Evolutionary conservation across 2,113 vertebrate genomes (phyloP).

Genomic region (Neogale vison): DNA sequence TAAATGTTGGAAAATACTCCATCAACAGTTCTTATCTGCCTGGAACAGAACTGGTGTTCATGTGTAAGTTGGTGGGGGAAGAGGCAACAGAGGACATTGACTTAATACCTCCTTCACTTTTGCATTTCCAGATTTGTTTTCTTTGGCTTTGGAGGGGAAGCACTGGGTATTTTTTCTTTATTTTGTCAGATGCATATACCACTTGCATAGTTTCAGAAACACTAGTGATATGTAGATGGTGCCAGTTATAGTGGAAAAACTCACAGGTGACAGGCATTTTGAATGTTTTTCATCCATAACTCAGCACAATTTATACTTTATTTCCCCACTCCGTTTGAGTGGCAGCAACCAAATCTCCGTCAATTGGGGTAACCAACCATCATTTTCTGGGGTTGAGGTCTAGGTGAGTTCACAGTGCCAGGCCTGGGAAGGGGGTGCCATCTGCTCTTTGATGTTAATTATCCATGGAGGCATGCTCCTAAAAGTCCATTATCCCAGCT

Average conservation of each 20-base stretch:
- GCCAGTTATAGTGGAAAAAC: background rate
- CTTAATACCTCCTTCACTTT: background rate
- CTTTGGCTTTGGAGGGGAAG: fast-evolving
- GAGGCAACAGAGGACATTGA: background rate
- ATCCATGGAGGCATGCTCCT: background rate
- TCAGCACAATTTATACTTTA: background rate
- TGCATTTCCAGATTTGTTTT: background rate
- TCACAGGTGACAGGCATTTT: background rate
- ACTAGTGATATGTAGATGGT: background rate
- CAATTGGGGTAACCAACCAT: background rate
- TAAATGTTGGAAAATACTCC: background rate
- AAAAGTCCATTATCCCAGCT: background rate
- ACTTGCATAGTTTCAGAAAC: background rate
- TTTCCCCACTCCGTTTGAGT: background rate
- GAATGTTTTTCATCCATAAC: background rate
- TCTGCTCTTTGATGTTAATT: background rate
- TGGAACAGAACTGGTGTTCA: background rate
- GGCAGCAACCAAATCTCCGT: background rate
- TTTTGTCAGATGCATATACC: background rate
- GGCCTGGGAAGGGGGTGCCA: background rate
- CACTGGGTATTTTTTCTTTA: background rate
- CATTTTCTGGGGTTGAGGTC: background rate
- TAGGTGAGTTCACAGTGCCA: background rate
- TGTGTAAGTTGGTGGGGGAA: too few relatives aligned
- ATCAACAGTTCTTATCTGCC: background rate